phyloP scores from a whole-genome alignment of 2,888 invertebrate genomes.

The Temnothorax ravouxi region DNA sequence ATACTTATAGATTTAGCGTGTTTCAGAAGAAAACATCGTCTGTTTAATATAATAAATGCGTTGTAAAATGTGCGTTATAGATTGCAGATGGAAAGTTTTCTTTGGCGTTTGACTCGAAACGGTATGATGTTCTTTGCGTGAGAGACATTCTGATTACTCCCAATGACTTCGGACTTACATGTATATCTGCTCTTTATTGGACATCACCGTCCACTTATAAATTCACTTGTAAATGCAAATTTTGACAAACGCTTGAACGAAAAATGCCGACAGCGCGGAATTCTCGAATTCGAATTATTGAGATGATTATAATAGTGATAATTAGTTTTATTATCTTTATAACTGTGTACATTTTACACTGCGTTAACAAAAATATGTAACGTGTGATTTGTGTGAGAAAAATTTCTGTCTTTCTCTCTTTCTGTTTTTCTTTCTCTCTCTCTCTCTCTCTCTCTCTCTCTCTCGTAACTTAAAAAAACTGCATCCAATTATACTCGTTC shows the following conservation, averaged over 20 bases:
- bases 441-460: not conserved
- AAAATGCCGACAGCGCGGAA: not conserved
- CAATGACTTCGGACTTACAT: not conserved
- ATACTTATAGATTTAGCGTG: not conserved
- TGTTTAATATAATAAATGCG: conserved; percentile 7
- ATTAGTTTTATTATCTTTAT: not conserved
- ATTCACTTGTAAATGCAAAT: conserved; percentile 28
- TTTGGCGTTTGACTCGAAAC: no score
- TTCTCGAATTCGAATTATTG: not conserved
- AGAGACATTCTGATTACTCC: not conserved
- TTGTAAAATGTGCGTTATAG: not conserved
- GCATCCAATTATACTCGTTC: not conserved
- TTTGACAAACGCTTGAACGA: not conserved
- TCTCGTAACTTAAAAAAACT: not conserved
- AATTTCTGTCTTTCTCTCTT: not conserved
- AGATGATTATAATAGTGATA: not conserved
- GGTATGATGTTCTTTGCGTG: not conserved
- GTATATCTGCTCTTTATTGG: not conserved
- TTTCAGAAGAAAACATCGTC: not conserved
- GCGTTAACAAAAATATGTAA: not conserved
- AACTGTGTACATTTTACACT: not conserved
- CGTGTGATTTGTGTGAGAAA: not conserved
- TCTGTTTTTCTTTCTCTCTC: no score
- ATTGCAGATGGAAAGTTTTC: not conserved
- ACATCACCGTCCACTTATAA: not conserved